These are phyloP conservation scores for Clupea harengus DNA, from an alignment of 2,113 vertebrate genomes.

Conservation along the genomic window DNA sequence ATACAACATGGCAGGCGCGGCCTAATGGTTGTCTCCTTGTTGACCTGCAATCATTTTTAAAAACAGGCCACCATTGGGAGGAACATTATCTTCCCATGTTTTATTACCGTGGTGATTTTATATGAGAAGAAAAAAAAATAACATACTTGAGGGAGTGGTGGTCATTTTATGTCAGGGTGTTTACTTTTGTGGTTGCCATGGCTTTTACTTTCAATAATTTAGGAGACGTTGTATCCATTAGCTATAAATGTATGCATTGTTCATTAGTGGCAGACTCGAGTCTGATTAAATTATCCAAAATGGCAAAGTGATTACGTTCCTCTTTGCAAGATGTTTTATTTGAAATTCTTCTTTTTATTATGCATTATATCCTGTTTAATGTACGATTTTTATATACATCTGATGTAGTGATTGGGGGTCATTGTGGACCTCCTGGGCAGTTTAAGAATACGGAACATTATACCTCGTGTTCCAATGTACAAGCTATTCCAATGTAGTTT, in stretches of 20 bases:
- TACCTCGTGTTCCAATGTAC: not conserved
- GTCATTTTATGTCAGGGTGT: slow-evolving; percentile 43
- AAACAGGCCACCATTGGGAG: slow-evolving; percentile 50
- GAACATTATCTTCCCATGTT: slow-evolving; percentile 61
- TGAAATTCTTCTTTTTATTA: slow-evolving; percentile 8
- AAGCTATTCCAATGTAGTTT: not conserved
- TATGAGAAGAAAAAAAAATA: slow-evolving; percentile 6
- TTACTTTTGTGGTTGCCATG: slow-evolving; percentile 50
- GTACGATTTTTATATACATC: not conserved
- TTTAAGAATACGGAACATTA: not conserved
- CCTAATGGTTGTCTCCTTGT: slow-evolving; percentile 65
- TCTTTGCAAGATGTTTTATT: slow-evolving; percentile 18
- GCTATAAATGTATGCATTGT: slow-evolving; percentile 42
- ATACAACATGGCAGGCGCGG: slow-evolving; percentile 60
- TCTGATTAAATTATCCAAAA: slow-evolving; percentile 26
- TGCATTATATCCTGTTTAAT: not conserved
- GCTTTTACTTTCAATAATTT: slow-evolving; percentile 26
- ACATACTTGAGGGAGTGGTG: slow-evolving; percentile 40
- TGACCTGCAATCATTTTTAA: slow-evolving; percentile 65
- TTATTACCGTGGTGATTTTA: slow-evolving; percentile 15
- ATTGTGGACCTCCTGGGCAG: not conserved
- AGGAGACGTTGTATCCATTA: slow-evolving; percentile 37
- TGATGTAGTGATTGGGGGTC: not conserved
- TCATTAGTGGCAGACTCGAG: not conserved
- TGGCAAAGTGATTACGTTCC: slow-evolving; percentile 21